These are phyloP conservation scores for Okapia johnstoni DNA, from an alignment of 2,113 vertebrate genomes.

Conservation along the genomic window DNA sequence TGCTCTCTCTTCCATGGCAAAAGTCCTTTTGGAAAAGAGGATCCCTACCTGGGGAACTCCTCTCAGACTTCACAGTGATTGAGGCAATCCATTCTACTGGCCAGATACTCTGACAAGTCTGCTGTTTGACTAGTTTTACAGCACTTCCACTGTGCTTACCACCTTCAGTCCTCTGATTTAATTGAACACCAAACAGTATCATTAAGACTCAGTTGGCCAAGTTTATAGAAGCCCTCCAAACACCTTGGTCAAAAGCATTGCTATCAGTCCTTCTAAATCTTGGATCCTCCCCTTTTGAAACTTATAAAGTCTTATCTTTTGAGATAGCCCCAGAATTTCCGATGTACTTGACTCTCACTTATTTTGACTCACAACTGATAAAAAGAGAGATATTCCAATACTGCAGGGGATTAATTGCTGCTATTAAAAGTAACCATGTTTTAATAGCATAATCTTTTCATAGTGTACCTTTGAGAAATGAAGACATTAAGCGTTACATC, in stretches of 20 bases:
- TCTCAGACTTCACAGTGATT: background rate
- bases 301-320: background rate
- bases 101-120: background rate
- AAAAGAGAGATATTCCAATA: background rate
- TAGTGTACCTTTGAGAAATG: background rate
- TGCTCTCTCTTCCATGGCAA: background rate
- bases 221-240: background rate
- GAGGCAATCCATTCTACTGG: background rate
- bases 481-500: background rate
- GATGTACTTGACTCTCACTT: background rate
- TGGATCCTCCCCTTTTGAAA: background rate
- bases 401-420: background rate
- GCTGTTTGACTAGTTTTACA: background rate
- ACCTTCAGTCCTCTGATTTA: background rate
- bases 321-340: background rate
- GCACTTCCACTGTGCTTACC: background rate
- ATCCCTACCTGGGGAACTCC: background rate
- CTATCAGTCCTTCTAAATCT: background rate
- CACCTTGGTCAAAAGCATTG: background rate
- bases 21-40: background rate
- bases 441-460: background rate
- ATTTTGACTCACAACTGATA: background rate
- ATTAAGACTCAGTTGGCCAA: background rate
- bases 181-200: background rate
- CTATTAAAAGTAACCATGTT: background rate